Base-by-base conservation (phyloP, 2,888 invertebrate genomes). In the Scelioninae gen. 1 region DNA sequence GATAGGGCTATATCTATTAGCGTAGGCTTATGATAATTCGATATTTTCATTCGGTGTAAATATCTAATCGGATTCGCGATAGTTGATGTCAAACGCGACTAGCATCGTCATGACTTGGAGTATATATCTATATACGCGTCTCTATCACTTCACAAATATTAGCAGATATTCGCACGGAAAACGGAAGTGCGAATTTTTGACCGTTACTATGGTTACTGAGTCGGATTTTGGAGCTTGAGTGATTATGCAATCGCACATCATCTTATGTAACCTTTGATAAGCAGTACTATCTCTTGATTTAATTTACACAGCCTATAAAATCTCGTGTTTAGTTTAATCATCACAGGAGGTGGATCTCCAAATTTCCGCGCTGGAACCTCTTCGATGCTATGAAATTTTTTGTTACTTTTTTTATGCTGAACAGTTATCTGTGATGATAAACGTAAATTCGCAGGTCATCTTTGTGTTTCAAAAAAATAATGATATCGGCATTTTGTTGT, bases 1-100 rank as follows among this genome's bases (percentile, higher is more conserved):
- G 88, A 90, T 89, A 89, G 88, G 85, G 68, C 77, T 85, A 84
- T 89, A 90, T 91, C 88, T 90, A 88, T 87, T 87, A 80, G 85
- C 85, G 83, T 78, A 83, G 79, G 81, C 83, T 82, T 85, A 86
- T 83, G 91, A 91, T 90, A 90, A 90, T 88, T 88, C 62, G 81
- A 77, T 83, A 83, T 85, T 84, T 85, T 85, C 78, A 75, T 51
- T 74, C 23, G 51, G 43, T 45, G 38, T 51, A 82, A 82, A 83
- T 88, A 89, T 89, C 88, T 88, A 87, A 89, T 89, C 88, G 83
- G 78, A 75, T 62, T 31, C 49, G 72, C 65, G 81, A 84, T 81
- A 83, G 60, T 66, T 51, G 65, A 86, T 66, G 77, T 77, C 71
- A 23, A 74, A 72, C 40, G 38, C 38, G 11, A 55, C 32, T 71